Conservation (phyloP, 1,140 invertebrate genomes). For the Aethina tumida region DNA sequence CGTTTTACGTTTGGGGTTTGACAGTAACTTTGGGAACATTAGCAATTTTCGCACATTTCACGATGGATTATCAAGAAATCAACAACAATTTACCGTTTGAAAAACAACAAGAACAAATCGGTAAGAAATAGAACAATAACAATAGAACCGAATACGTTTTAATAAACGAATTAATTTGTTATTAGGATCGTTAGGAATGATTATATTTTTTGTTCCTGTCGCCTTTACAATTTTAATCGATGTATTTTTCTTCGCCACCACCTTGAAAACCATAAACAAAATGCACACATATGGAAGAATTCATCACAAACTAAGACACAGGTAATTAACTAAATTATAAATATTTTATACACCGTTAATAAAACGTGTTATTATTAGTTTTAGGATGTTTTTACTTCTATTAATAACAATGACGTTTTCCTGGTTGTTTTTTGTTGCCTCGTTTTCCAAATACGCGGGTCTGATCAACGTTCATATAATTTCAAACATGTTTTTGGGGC, state of each 20-base stretch:
- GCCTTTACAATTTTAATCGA: slow-evolving; percentile 67
- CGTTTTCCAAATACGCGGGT: slow-evolving; percentile 58
- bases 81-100: slow-evolving; percentile 29
- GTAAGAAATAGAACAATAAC: slow-evolving; percentile 30
- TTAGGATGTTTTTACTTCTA: slow-evolving; percentile 65
- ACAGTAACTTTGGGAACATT: slow-evolving; percentile 56
- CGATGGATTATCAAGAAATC: slow-evolving; percentile 52
- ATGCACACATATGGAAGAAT: slow-evolving; percentile 74
- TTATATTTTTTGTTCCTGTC: slow-evolving; percentile 68
- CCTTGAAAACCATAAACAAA: slow-evolving; percentile 63
- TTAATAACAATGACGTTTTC: slow-evolving; percentile 59
- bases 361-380: slow-evolving; percentile 45
- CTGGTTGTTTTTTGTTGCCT: slow-evolving; percentile 64
- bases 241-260: slow-evolving; percentile 68
- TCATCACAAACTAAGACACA: slow-evolving; percentile 73
- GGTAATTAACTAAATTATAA: slow-evolving; percentile 37
- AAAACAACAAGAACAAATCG: slow-evolving; percentile 51
- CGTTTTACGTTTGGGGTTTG: slow-evolving; percentile 65
- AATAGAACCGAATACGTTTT: slow-evolving; percentile 1
- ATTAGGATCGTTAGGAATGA: slow-evolving; percentile 65
- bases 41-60: slow-evolving; percentile 69
- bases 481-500: slow-evolving; percentile 59
- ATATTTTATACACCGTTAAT: neutral
- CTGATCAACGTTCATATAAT: slow-evolving; percentile 63
- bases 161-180: slow-evolving; percentile 5